These are phyloP conservation scores for Drosophila elegans DNA, from an alignment of 1,140 invertebrate genomes.

Conservation along the genomic window DNA sequence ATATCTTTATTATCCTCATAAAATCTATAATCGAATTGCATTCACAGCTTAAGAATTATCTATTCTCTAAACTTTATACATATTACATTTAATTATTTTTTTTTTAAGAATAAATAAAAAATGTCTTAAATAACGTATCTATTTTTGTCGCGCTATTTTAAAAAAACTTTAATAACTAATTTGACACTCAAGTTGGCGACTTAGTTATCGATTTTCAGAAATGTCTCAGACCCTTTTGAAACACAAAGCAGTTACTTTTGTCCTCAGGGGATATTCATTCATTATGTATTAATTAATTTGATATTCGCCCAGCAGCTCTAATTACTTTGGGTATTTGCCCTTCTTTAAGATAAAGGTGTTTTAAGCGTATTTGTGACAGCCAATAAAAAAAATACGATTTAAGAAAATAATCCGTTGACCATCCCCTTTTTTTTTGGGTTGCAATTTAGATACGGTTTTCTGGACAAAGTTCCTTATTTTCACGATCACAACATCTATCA, in stretches of 20 bases:
- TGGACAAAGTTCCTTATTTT: background rate
- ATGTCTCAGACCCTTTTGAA: background rate
- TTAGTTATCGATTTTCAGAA: slow-evolving; percentile 60
- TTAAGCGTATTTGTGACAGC: background rate
- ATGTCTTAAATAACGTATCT: too few species aligned
- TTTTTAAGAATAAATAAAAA: too few species aligned
- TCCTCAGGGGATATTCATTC: slow-evolving; percentile 19
- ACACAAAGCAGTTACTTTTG: background rate
- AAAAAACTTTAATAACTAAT: too few species aligned
- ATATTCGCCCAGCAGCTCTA: slow-evolving; percentile 20
- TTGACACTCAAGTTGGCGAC: slow-evolving; percentile 3
- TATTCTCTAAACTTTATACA: too few species aligned
- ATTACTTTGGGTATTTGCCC: background rate
- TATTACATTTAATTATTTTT: background rate
- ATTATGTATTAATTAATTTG: slow-evolving; percentile 70
- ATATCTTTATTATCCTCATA: too few species aligned
- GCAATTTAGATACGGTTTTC: background rate
- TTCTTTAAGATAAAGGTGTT: background rate
- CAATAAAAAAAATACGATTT: background rate
- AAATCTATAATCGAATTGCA: too few species aligned
- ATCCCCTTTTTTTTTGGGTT: background rate
- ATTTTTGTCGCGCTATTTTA: too few species aligned
- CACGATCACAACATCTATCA: background rate
- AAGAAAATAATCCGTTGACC: too few species aligned
- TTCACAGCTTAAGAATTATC: too few species aligned